These are phyloP conservation scores for Petrocephalus sullivani DNA, from an alignment of 2,797 vertebrate genomes.

Conservation along the genomic window DNA sequence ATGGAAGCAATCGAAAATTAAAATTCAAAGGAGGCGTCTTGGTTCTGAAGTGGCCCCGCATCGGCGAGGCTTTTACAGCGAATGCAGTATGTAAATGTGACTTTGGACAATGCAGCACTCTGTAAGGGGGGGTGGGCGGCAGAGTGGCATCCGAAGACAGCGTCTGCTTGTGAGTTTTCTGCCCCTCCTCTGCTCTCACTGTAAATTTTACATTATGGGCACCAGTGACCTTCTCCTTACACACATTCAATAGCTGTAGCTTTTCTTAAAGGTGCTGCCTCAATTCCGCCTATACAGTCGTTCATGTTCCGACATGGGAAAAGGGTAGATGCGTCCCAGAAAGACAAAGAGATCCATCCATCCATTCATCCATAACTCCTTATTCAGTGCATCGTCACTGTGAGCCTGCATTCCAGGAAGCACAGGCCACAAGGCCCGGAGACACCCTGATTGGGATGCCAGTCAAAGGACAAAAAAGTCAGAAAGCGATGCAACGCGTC, in stretches of 20 bases:
- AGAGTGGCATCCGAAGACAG: not conserved
- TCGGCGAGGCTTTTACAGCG: not conserved
- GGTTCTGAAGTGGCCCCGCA: not conserved
- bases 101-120: not conserved
- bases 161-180: not conserved
- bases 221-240: not conserved
- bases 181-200: not conserved
- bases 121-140: not conserved
- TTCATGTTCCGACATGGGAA: not conserved
- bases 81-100: constrained; percentile 13
- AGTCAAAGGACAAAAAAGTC: constrained; percentile 10
- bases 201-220: not conserved
- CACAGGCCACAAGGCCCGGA: not conserved
- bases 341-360: not conserved
- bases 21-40: not conserved
- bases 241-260: not conserved
- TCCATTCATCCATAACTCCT: not conserved
- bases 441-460: not conserved
- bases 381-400: not conserved
- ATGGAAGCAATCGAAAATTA: not conserved
- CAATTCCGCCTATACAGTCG: not conserved
- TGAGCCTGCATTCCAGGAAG: not conserved
- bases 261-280: not conserved
- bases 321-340: not conserved
- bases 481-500: constrained; percentile 17